Percentiles rank a stretch among this genome's conserved stretches.
phyloP scores from a whole-genome alignment of 2,888 invertebrate species.

The Euzetes globulus region DNA sequence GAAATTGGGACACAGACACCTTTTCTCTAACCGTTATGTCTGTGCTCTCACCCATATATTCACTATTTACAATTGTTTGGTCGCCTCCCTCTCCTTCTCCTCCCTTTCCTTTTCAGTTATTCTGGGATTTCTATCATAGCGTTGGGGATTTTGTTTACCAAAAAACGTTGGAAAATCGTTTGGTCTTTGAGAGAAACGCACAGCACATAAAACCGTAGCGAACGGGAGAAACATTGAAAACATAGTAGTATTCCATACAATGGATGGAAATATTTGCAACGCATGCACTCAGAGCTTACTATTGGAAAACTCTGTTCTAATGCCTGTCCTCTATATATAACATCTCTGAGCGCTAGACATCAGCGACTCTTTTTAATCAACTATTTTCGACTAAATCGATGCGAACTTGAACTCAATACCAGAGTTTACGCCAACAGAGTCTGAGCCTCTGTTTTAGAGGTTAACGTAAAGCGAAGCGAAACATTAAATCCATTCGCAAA shows the following conservation, averaged over 20 bases:
- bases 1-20: conserved; percentile 8
- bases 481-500: too few species aligned
- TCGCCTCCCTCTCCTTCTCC: neutral
- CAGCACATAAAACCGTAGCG: neutral
- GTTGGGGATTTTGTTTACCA: neutral
- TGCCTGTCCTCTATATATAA: neutral
- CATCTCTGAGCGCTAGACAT: neutral
- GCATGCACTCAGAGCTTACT: neutral
- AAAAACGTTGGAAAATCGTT: neutral
- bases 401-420: conserved; percentile 7
- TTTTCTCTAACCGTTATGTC: neutral
- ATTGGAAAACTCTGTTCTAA: conserved; percentile 1
- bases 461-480: too few species aligned
- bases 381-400: conserved; percentile 7
- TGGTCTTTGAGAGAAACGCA: neutral
- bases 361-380: conserved; percentile 14
- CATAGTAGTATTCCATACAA: neutral
- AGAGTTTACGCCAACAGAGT: neutral
- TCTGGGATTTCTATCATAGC: neutral
- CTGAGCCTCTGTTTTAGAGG: too few species aligned
- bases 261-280: neutral
- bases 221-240: neutral
- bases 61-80: neutral
- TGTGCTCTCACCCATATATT: neutral
- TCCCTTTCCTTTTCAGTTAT: neutral